Conservation (phyloP, 2,888 invertebrate genomes). For the Coelinius sp. region DNA sequence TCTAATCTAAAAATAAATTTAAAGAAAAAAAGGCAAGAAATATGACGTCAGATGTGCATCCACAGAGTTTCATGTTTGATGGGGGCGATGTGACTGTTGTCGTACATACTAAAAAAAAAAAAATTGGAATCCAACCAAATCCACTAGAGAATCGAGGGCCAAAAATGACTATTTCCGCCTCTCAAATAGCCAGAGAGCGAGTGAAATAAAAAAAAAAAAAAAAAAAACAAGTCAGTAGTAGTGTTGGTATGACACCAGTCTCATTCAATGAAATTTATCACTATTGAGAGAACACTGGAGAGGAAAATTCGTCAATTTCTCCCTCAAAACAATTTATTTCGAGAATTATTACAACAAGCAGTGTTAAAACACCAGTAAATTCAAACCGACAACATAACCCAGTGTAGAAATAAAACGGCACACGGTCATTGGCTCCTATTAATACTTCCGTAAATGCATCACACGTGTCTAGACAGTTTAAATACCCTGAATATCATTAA, state of each 20-base stretch:
- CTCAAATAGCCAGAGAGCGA: constrained; percentile 5
- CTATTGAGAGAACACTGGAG: constrained; percentile 29
- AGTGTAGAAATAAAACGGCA: constrained; percentile 15
- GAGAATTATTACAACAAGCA: neutral
- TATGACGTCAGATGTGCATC: constrained; percentile 52
- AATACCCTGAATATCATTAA: constrained; percentile 9
- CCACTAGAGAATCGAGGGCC: constrained; percentile 35
- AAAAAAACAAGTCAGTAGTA: constrained; percentile 38
- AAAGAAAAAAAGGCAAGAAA: constrained; percentile 29
- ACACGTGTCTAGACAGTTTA: constrained; percentile 30
- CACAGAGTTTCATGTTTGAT: constrained; percentile 46
- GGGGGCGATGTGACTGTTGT: constrained; percentile 42
- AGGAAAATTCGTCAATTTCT: constrained; percentile 28
- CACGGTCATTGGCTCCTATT: constrained; percentile 37
- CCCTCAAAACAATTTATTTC: neutral
- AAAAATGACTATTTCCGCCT: constrained; percentile 35
- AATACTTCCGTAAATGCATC: constrained; percentile 32
- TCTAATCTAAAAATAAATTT: constrained; percentile 43
- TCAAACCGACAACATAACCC: neutral
- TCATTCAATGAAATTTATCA: constrained; percentile 13
- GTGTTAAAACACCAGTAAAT: constrained; percentile 1
- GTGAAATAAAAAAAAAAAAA: too few relatives aligned
- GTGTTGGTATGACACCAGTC: neutral
- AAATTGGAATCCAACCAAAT: constrained; percentile 54
- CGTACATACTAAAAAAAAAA: constrained; percentile 12